These are phyloP conservation scores for Lutraria lutraria DNA, from an alignment of 2,888 invertebrate genomes.

Conservation along the genomic window DNA sequence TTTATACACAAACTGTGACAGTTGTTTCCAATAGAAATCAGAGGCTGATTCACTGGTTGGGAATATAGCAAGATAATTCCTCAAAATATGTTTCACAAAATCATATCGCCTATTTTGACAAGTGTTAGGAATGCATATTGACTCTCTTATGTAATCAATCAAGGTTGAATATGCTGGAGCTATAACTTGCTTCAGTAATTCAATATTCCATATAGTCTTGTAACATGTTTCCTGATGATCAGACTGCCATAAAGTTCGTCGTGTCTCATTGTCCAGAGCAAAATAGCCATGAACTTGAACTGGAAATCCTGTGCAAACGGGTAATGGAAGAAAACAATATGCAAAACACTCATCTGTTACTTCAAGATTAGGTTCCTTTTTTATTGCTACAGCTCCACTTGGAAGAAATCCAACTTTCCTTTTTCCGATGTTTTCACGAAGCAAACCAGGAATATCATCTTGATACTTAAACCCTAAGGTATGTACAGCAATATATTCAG, in stretches of 20 bases:
- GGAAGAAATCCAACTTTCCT: slow-evolving; percentile 11
- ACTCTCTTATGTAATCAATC: background rate
- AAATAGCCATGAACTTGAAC: slow-evolving; percentile 80
- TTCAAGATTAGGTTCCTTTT: background rate
- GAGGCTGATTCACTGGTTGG: background rate
- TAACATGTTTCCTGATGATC: slow-evolving; percentile 25
- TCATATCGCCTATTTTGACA: background rate
- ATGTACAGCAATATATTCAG: background rate
- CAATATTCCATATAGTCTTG: slow-evolving; percentile 31
- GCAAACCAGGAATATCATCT: background rate
- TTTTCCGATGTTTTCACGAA: background rate
- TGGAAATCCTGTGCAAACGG: slow-evolving; percentile 73
- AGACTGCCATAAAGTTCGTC: slow-evolving; percentile 42
- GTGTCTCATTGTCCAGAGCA: slow-evolving; percentile 68
- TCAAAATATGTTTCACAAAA: background rate
- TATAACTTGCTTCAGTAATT: slow-evolving; percentile 8
- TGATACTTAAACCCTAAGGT: slow-evolving; percentile 10
- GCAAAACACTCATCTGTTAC: slow-evolving; percentile 41
- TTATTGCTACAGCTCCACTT: slow-evolving; percentile 3
- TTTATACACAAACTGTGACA: background rate
- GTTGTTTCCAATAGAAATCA: slow-evolving; percentile 27
- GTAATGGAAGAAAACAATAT: slow-evolving; percentile 78
- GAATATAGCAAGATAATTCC: background rate
- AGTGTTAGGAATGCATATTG: background rate
- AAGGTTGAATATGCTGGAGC: slow-evolving; percentile 14